Evolutionary conservation across 1,140 invertebrate genomes (phyloP), one percentile per base, ranked within the genome.

Genomic region (Lasaia peninsularis): DNA sequence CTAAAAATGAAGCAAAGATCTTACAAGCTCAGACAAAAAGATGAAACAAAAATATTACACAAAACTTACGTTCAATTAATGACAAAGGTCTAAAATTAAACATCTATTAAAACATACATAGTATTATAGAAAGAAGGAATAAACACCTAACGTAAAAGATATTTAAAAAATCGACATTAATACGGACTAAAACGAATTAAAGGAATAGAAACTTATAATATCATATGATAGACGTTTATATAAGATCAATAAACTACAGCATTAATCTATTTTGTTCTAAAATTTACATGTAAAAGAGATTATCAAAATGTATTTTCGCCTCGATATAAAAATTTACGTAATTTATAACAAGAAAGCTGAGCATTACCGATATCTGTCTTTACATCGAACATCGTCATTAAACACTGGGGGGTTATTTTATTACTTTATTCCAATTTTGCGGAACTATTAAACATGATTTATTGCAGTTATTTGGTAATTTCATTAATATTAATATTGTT

Each of bases 401-500:
- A 20, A 44, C 37, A 18, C 37, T 44, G 10, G 37, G 37, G 37
- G 37, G 37, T 10, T 44, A 44, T 44, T 44, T 44, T 44, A 44
- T 44, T 16, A 44, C 37, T 44, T 44, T 44, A 44, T 44, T 44
- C 18, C 37, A 44, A 14, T 20, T 14, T 40, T 44, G 37, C 37
- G 37, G 37, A 44, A 44, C 37, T 44, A 44, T 10, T 44, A 44
- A 4, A 44, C 16, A 14, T 18, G 37, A 44, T 44, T 44, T 44
- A 44, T 44, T 44, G 18, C 37, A 18, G 37, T 44, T 44, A 44
- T 40, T 44, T 18, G 2, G 18, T 44, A 20, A 44, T 44, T 44
- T 44, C 37, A 44, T 44, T 44, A 44, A 44, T 44, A 44, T 44
- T 44, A 44, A 44, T 44, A 20, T 44, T 44, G 37, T 18, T 8